Evolutionary conservation across 2,113 vertebrate genomes (phyloP), one percentile per base, ranked within the genome.

Genomic region (Cyprinodon brontotheroides): DNA sequence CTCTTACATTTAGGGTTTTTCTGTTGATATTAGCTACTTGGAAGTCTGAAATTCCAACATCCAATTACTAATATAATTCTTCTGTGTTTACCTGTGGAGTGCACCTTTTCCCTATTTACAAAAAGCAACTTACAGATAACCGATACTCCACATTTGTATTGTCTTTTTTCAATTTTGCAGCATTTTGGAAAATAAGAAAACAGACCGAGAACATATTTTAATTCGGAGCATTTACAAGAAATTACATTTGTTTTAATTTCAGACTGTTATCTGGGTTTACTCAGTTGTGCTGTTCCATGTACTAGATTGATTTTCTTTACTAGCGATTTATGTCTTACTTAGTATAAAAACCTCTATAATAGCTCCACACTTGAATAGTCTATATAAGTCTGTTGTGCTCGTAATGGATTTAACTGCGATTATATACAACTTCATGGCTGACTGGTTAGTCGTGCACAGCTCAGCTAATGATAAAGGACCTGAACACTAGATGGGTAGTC

Each of bases 391-490:
- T 70, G 3, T 5, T 73, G 47, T 48, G 39, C 70, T 81, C 57
- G 12, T 68, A 4, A n/a, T 29, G 50, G 70, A 48, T 37, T 53
- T 74, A 61, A 79, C 79, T 40, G 40, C 80, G 37, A 62, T 1
- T 67, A 60, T 20, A 22, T 7, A 53, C 8, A 59, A 65, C 8
- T 53, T 13, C 41, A 65, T 20, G 15, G 15, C 41, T 59, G 20
- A 65, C 38, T 68, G 41, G 36, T 13, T 40, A 13, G 40, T 61
- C 11, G 63, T 45, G 47, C 61, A 62, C 60, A 22, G 8, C 71
- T 79, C 37, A 72, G 36, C 6, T 68, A 20, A 3, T 9, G 3
- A 68, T 48, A 37, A 61, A 45, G 4, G 40, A 3, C 72, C 64
- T 36, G 6, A 5, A 40, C 6, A 6, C 6, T 14, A 13, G 38